Evolutionary conservation across 1,140 invertebrate genomes (phyloP).

Genomic region (Mamestra configurata): DNA sequence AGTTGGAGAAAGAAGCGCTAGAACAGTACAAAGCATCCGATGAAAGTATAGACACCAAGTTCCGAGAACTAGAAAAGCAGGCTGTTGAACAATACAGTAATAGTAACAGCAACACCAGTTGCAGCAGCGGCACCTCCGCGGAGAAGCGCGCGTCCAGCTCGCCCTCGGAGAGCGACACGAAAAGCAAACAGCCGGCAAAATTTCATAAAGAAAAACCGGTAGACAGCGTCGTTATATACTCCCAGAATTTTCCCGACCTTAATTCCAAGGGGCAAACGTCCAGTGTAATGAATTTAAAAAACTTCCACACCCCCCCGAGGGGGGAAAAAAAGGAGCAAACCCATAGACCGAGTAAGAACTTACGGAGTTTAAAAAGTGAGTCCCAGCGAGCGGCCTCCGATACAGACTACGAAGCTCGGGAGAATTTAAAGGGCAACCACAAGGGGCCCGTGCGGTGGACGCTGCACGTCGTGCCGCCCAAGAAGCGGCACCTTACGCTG

Average conservation of each 20-base stretch:
- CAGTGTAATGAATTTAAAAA: constrained; percentile 84
- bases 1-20: constrained; percentile 85
- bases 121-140: constrained; percentile 77
- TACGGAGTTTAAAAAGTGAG: constrained; percentile 71
- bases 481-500: constrained; percentile 77
- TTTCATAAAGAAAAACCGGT: constrained; percentile 79
- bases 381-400: constrained; percentile 76
- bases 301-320: constrained; percentile 84
- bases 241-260: constrained; percentile 83
- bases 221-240: constrained; percentile 82
- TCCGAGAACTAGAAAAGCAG: constrained; percentile 82
- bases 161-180: constrained; percentile 58
- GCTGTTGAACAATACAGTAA: constrained; percentile 85
- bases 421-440: constrained; percentile 64
- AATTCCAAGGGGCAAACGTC: constrained; percentile 75
- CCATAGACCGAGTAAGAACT: constrained; percentile 68
- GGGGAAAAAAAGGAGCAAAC: constrained; percentile 83
- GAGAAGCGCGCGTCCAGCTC: constrained; percentile 65
- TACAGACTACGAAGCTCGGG: constrained; percentile 77
- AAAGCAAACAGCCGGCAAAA: constrained; percentile 71
- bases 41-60: constrained; percentile 85
- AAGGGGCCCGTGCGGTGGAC: constrained; percentile 78
- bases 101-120: constrained; percentile 85
- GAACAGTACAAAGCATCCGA: constrained; percentile 86
- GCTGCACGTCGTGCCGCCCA: constrained; percentile 76